Base-by-base conservation (phyloP, 2,888 invertebrate species). In the Hoplodrina ambigua region DNA sequence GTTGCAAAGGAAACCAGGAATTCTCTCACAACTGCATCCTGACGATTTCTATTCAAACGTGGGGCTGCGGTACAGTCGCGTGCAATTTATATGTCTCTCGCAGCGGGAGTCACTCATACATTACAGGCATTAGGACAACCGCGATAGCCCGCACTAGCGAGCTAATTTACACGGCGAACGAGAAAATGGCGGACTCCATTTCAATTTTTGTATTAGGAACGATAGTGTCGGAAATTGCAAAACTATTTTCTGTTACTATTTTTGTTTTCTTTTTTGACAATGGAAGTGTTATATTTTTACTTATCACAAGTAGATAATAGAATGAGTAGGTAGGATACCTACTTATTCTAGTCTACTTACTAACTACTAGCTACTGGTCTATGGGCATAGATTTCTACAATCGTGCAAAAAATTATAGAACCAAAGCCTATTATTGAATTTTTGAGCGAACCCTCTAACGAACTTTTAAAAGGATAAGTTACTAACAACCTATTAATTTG, bases 31-130 rank as follows among this genome's bases (percentile, higher is more conserved):
- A 78, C 80, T 78, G 82, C 78, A 82, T 85, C 80, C 83, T 81
- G 81, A 79, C 81, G 79, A 88, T 89, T 86, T 81, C 83, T 78
- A 88, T 87, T 85, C 84, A 85, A 84, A 84, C 77, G 75, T 75
- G 78, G 58, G 63, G 58, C 62, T 75, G 72, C 65, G 74, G 66
- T 72, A 75, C 66, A 71, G 4, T 75, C 85, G 87, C 80, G 85
- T 87, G 90, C 90, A 90, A 94, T 94, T 94, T 94, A 94, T 93
- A 88, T 85, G 92, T 94, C 92, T 92, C 89, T 86, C 92, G 69
- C 93, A 89, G 91, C 91, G 88, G 92, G 93, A 79, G 82, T 82
- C 85, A 81, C 72, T 84, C 87, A 81, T 89, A 88, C 80, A 87
- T 87, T 88, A 85, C 84, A 75, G 81, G 81, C 88, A 85, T 88